Conservation (phyloP, 2,113 vertebrate species). For the Ploceus nigricollis region DNA sequence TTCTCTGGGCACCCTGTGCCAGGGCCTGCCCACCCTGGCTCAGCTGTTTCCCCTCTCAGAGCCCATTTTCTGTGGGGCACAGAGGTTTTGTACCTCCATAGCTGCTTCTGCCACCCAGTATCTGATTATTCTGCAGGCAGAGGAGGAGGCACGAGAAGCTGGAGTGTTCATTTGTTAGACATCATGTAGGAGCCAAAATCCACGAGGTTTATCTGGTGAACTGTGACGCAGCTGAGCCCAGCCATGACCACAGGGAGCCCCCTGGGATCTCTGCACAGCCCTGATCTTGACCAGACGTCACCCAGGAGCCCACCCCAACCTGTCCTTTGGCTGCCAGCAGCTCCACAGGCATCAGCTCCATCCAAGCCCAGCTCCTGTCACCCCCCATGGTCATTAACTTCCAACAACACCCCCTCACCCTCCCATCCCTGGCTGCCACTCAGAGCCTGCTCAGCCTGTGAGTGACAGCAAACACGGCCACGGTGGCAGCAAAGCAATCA, state of each 20-base stretch:
- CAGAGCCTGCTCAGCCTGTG: not conserved
- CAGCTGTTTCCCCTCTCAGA: not conserved
- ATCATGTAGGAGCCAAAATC: not conserved
- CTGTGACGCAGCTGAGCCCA: not conserved
- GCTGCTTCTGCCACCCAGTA: accelerated
- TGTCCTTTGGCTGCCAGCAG: accelerated
- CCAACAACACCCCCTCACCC: not conserved
- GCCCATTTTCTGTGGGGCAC: not conserved
- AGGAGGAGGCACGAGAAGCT: not conserved
- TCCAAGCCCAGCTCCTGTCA: not conserved
- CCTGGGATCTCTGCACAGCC: accelerated
- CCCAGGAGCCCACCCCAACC: not conserved
- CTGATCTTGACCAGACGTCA: accelerated
- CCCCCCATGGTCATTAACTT: not conserved
- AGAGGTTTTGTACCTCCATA: not conserved
- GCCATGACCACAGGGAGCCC: not conserved
- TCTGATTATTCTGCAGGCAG: not conserved
- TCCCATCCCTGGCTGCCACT: not conserved
- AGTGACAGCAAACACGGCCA: not conserved
- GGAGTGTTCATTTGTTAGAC: not conserved
- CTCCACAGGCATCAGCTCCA: not conserved
- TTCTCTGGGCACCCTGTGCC: not conserved
- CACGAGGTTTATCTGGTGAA: not conserved
- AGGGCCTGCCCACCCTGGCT: not conserved
- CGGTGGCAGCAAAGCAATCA: not conserved